phyloP scores from a whole-genome alignment of 2,888 invertebrate genomes.

The Dasysyrphus tricinctus region DNA sequence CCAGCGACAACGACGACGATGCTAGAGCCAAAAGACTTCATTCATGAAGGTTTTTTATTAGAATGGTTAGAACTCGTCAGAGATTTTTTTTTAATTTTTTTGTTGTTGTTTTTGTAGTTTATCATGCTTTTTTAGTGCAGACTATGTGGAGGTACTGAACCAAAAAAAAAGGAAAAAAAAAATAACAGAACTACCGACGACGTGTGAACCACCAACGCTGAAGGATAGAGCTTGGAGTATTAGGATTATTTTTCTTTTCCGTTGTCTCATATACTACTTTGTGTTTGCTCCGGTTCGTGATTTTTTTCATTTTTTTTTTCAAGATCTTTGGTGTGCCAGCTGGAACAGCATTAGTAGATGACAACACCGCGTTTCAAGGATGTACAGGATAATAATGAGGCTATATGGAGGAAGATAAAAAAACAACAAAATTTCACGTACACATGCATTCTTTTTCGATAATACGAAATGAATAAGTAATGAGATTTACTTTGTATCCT shows the following conservation, averaged over 20 bases:
- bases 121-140: slow-evolving; percentile 34
- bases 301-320: slow-evolving; percentile 26
- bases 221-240: slow-evolving; percentile 57
- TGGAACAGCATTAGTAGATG: slow-evolving; percentile 43
- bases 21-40: slow-evolving; percentile 19
- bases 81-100: slow-evolving; percentile 36
- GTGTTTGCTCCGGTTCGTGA: slow-evolving; percentile 16
- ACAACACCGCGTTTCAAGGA: slow-evolving; percentile 50
- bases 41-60: slow-evolving; percentile 35
- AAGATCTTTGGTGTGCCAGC: slow-evolving; percentile 43
- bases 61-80: slow-evolving; percentile 40
- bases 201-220: slow-evolving; percentile 71
- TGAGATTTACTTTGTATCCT: slow-evolving; percentile 74
- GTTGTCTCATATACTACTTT: slow-evolving; percentile 33
- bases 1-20: background rate
- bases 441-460: slow-evolving; percentile 74
- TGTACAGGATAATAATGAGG: slow-evolving; percentile 65
- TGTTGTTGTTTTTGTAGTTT: slow-evolving; percentile 35
- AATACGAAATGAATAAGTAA: slow-evolving; percentile 75
- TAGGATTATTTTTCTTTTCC: slow-evolving; percentile 63
- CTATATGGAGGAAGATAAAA: slow-evolving; percentile 17
- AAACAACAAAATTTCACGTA: slow-evolving; percentile 39
- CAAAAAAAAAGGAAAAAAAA: slow-evolving; percentile 6
- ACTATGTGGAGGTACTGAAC: background rate
- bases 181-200: slow-evolving; percentile 43